Evolutionary conservation across 2,113 vertebrate species (phyloP), one percentile per base, ranked within the genome.

Genomic region (Loxodonta africana): DNA sequence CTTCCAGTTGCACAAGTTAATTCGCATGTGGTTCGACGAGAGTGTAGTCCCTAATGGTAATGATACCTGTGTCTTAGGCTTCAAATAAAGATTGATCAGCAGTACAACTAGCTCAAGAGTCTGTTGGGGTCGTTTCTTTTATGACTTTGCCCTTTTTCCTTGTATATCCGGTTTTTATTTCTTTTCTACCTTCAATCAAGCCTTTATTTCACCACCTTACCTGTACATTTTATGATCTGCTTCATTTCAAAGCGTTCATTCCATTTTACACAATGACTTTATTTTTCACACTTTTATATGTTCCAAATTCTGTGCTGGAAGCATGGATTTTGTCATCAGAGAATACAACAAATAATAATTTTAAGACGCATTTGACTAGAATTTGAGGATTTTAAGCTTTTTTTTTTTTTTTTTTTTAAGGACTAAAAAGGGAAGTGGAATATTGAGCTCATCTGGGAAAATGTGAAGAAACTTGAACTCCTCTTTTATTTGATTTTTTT

Each of bases 31-130:
- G 57, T 18, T 83, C 73, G 0, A 41, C 1, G 14, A 44, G 30
- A 60, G 8, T 14, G 0, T 12, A 33, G 15, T 5, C 15, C 48
- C 63, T 15, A 2, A 67, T 84, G 37, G 51, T 14, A n/a, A 23
- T 53, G 6, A 8, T 2, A 1, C 4, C 17, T 14, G 2, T 0
- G 73, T 5, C 20, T 28, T 9, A 11, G 28, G 3, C 63, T 11
- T 87, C 65, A 21, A 1, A n/a, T 9, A 21, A 6, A 51, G 46
- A 10, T 1, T 5, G 12, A 12, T 6, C 21, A 37, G 12, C 25
- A 12, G 5, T 4, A 1, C 4, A 0, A 2, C 6, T 25, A 1
- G 0, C 18, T 5, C 44, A 14, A 37, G 57, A 1, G 37, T 37
- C 48, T 30, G 23, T 14, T 0, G 2, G 11, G 2, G 14, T 1